phyloP scores from a whole-genome alignment of 2,113 vertebrate species.

The Todiramphus chloris region DNA sequence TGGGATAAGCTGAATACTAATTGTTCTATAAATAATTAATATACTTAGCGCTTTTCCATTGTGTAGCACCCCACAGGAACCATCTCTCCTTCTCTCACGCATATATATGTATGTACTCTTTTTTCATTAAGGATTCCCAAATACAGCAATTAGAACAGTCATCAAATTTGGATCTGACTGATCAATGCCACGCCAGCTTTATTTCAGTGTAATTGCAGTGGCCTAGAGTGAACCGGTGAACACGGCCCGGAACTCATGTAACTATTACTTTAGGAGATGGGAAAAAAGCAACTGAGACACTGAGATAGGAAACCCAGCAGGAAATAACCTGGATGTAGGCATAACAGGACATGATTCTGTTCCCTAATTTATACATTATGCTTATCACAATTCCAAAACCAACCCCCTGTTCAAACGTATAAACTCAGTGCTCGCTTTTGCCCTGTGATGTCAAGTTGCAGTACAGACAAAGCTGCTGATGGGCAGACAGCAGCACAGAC shows the following conservation, averaged over 20 bases:
- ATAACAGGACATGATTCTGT: neutral
- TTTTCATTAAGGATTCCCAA: slow-evolving; percentile 24
- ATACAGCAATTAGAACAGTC: neutral
- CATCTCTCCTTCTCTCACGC: neutral
- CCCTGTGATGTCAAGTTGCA: neutral
- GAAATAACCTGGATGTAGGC: neutral
- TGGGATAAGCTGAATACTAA: slow-evolving; percentile 15
- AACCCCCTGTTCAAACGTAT: neutral
- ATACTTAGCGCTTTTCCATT: neutral
- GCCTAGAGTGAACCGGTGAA: neutral
- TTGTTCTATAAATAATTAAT: slow-evolving; percentile 49
- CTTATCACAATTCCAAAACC: neutral
- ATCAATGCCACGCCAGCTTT: neutral
- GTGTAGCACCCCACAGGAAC: slow-evolving; percentile 13
- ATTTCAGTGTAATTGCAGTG: neutral
- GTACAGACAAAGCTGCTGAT: neutral
- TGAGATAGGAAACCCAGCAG: neutral
- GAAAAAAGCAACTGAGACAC: neutral
- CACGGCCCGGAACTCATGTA: neutral
- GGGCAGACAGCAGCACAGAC: neutral
- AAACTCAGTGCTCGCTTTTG: neutral
- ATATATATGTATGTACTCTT: neutral
- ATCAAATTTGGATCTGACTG: neutral
- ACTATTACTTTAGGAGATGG: neutral
- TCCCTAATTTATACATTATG: neutral